A percentile compares a stretch with the other conserved stretches of the same genome.
phyloP scores from a whole-genome alignment of 2,113 vertebrate species.

The Hydrolagus affinis region DNA sequence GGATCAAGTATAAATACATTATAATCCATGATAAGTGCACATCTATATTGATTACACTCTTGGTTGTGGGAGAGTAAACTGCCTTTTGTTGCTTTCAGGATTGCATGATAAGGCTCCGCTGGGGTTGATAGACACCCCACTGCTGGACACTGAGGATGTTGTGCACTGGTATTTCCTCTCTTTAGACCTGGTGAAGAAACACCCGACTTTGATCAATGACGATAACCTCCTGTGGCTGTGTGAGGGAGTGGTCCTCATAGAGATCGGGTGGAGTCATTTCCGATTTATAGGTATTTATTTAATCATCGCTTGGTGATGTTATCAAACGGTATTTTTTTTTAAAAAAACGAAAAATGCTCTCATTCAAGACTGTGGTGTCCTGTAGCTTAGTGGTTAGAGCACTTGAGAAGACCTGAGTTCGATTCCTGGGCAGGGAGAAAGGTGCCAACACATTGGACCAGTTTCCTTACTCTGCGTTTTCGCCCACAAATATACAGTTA shows the following conservation, averaged over 20 bases:
- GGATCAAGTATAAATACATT: not conserved
- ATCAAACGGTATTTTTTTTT: not conserved
- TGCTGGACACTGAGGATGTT: conserved; percentile 53
- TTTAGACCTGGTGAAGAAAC: conserved; percentile 48
- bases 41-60: not conserved
- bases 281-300: conserved; percentile 57
- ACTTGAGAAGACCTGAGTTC: too few relatives aligned
- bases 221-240: conserved; percentile 58
- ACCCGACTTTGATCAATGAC: conserved; percentile 53
- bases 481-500: too few relatives aligned
- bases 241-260: conserved; percentile 47
- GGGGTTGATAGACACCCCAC: conserved; percentile 52
- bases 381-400: too few relatives aligned
- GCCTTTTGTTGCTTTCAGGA: conserved; percentile 38
- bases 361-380: too few relatives aligned
- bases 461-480: not conserved
- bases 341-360: too few relatives aligned
- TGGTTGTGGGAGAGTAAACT: not conserved
- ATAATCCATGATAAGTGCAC: not conserved
- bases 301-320: not conserved
- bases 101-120: conserved; percentile 50
- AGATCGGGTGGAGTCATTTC: conserved; percentile 52
- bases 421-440: too few relatives aligned
- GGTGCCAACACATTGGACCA: too few relatives aligned
- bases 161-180: conserved; percentile 57